Percentiles rank a stretch among this genome's conserved stretches.
phyloP scores from a whole-genome alignment of 1,140 invertebrate species.

The Bombus breviceps region DNA sequence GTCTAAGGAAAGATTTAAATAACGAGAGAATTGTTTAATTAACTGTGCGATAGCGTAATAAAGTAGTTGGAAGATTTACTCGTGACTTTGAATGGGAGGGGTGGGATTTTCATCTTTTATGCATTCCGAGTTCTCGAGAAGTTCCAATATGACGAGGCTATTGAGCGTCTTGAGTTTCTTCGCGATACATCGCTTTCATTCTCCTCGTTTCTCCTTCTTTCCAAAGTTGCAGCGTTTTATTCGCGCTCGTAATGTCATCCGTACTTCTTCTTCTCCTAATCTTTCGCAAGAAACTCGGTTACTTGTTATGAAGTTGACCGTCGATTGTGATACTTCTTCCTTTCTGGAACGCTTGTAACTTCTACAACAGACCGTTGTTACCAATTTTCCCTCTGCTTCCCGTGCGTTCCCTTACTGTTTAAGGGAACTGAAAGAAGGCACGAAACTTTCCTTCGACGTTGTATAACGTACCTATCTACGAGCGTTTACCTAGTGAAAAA shows the following conservation, averaged over 20 bases:
- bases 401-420: too few relatives aligned
- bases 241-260: constrained; percentile 29
- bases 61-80: neutral
- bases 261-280: constrained; percentile 27
- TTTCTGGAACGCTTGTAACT: neutral
- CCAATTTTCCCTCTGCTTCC: neutral
- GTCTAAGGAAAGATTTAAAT: neutral
- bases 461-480: neutral
- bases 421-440: neutral
- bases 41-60: neutral
- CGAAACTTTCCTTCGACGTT: neutral
- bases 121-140: constrained; percentile 24
- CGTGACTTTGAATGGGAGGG: neutral
- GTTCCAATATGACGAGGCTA: constrained; percentile 22
- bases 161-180: constrained; percentile 15
- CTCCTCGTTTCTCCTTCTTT: neutral
- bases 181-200: constrained; percentile 21
- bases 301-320: constrained; percentile 29
- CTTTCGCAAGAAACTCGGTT: constrained; percentile 27
- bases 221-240: constrained; percentile 35
- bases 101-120: constrained; percentile 24
- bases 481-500: neutral
- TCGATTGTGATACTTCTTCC: constrained; percentile 15
- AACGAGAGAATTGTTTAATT: constrained; percentile 7
- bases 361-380: neutral